Base-by-base conservation (phyloP, 1,140 invertebrate species). In the Pogonomyrmex californicus region DNA sequence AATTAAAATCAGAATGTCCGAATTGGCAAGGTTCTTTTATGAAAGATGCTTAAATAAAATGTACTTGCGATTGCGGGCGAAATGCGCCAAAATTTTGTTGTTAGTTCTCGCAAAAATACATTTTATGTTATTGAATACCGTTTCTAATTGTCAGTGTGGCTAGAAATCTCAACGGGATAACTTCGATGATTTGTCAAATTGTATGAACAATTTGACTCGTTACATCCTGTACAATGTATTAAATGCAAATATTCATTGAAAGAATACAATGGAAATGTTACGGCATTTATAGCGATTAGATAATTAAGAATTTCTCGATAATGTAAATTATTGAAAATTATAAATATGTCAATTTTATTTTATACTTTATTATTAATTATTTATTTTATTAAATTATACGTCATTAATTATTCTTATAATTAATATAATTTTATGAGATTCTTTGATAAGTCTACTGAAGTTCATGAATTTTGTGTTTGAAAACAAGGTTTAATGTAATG, bases 361-460 rank as follows among this genome's bases (percentile, higher is more conserved):
- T 1, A 30, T 12, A 14, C 54, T 60, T 60, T 77, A 7, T 70
- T 30, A 70, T 33, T 71, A 6, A 77, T 60, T 47, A 77, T 77
- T 63, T 77, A 77, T 77, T 77, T 63, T 49, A 23, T 78, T 62
- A 44, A 56, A 77, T 78, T 65, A 65, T 78, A 47, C 44, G 33
- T 77, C 47, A 65, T 78, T 65, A 23, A 17, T 65, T 65, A 47
- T 78, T 78, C 23, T 63, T 33, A 41, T 33, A 54, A 65, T 56
- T 70, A 68, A 68, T 70, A 44, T 44, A 82, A 73, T 7, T 73
- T 82, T 33, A 6, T 33, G 6, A 47, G 44, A 41, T 49, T 10
- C 3, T 36, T 49, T 14, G 7, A 38, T 54, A 36, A 66, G 38
- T n/a, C 12, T 36, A 30, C 12, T 66, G 9, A 51, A 66, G 6